These are phyloP conservation scores for Muricea muricata DNA, from an alignment of 92 coral and sea anemone species.

Conservation along the genomic window DNA sequence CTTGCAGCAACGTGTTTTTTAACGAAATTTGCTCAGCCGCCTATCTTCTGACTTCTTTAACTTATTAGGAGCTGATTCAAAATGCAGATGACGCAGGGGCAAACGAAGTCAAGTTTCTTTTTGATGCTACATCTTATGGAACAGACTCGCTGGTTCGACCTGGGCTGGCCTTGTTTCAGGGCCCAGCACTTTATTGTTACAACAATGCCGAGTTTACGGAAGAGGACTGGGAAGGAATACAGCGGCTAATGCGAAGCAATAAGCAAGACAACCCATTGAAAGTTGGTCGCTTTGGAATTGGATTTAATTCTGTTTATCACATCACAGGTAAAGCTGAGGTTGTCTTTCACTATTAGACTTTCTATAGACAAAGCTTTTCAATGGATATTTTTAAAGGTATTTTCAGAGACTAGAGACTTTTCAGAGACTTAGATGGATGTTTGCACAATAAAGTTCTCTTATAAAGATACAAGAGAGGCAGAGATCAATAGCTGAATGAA, in stretches of 20 bases:
- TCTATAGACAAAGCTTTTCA: no score
- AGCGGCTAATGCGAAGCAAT: slow-evolving; percentile 81
- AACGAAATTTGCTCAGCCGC: no score
- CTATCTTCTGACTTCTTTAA: no score
- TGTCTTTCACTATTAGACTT: no score
- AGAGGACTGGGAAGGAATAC: slow-evolving; percentile 85
- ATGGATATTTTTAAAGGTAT: no score
- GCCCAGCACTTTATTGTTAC: slow-evolving; percentile 83
- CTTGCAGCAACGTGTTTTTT: no score
- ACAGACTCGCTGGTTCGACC: slow-evolving; percentile 58
- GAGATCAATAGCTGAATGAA: no score
- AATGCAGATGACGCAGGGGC: slow-evolving; percentile 98
- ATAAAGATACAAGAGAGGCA: no score
- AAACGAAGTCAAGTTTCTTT: slow-evolving; percentile 71
- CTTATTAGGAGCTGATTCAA: slow-evolving; percentile 81
- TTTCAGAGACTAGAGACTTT: no score
- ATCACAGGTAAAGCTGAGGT: slow-evolving; percentile 77
- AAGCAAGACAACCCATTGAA: slow-evolving; percentile 88
- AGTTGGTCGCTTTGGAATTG: slow-evolving; percentile 98
- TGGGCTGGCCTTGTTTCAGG: slow-evolving; percentile 84
- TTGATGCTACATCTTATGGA: slow-evolving; percentile 77
- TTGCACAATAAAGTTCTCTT: no score
- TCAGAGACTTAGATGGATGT: no score
- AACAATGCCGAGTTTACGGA: slow-evolving; percentile 80
- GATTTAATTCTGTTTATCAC: slow-evolving; percentile 90